phyloP scores from a whole-genome alignment of 2,113 vertebrate genomes.

The Calonectris borealis region DNA sequence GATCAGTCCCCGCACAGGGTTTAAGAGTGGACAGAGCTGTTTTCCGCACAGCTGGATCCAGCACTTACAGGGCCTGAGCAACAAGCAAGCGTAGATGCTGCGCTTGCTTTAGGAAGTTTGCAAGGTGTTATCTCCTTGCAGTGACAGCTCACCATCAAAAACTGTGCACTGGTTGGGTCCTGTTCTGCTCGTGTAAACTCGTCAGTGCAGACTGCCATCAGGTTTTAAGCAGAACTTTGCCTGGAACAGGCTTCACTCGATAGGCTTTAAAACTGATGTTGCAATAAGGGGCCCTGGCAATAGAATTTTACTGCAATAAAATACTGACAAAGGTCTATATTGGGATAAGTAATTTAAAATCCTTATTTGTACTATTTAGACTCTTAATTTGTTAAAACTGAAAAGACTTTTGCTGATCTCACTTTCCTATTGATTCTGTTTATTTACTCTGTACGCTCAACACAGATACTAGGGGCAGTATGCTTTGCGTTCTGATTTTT shows the following conservation, averaged over 20 bases:
- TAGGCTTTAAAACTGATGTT: conserved; percentile 50
- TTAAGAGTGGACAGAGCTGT: neutral
- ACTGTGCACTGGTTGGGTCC: neutral
- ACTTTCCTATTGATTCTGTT: conserved; percentile 43
- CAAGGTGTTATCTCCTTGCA: neutral
- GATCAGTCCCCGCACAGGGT: neutral
- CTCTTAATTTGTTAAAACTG: conserved; percentile 57
- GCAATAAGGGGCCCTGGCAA: conserved; percentile 58
- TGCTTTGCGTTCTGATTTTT: neutral
- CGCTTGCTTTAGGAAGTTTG: neutral
- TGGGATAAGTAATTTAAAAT: conserved; percentile 57
- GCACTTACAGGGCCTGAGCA: neutral
- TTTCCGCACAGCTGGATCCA: neutral
- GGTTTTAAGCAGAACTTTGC: conserved; percentile 37
- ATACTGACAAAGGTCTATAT: conserved; percentile 61
- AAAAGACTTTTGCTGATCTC: conserved; percentile 46
- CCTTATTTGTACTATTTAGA: conserved; percentile 58
- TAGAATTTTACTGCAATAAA: conserved; percentile 66
- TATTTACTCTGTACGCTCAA: conserved; percentile 11
- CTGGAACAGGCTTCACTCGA: conserved; percentile 3
- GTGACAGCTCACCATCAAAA: neutral
- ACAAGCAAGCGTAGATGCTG: neutral
- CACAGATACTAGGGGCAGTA: neutral
- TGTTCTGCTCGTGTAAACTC: neutral
- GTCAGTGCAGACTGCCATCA: neutral